These are phyloP conservation scores for Riparia riparia DNA, from an alignment of 2,113 vertebrate genomes.

Conservation along the genomic window DNA sequence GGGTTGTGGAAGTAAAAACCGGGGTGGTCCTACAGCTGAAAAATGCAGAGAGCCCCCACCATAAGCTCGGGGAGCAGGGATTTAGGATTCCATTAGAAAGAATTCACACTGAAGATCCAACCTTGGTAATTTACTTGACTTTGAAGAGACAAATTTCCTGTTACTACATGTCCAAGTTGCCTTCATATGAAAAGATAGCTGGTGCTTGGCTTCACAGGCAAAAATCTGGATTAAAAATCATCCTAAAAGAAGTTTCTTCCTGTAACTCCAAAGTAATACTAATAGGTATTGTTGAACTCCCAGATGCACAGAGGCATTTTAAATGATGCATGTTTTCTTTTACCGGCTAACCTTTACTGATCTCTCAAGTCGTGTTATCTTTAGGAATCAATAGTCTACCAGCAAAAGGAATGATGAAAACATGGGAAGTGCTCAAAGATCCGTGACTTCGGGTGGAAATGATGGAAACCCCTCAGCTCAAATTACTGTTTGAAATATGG, in stretches of 20 bases:
- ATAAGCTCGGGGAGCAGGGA: neutral
- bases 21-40: rapidly evolving
- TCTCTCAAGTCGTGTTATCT: conserved; percentile 33
- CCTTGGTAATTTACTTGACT: neutral
- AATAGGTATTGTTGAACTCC: conserved; percentile 16
- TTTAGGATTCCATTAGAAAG: neutral
- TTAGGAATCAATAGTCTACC: conserved; percentile 29
- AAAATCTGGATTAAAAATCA: conserved; percentile 14
- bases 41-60: neutral
- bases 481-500: conserved; percentile 18
- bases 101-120: neutral
- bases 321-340: conserved; percentile 43
- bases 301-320: conserved; percentile 29
- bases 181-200: neutral
- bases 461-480: conserved; percentile 19
- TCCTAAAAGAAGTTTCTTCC: neutral
- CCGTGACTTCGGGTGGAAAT: neutral
- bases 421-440: neutral
- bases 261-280: conserved; percentile 7
- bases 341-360: conserved; percentile 22
- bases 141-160: neutral
- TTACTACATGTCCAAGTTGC: neutral
- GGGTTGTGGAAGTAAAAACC: neutral
- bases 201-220: neutral
- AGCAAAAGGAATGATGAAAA: neutral